Conservation (phyloP, 2,888 invertebrate species). For the Tiliacea aurago region DNA sequence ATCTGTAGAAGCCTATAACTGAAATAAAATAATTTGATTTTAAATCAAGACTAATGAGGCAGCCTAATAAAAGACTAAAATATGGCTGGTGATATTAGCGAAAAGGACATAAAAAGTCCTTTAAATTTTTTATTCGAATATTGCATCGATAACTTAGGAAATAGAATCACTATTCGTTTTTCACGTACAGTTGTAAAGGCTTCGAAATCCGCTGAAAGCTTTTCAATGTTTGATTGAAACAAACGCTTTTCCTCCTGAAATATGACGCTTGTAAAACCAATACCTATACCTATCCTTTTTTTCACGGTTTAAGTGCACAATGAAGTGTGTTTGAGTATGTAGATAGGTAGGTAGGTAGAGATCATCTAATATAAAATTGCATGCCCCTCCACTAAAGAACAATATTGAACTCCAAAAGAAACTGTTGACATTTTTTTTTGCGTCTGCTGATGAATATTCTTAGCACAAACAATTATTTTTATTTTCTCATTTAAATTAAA, state of each 20-base stretch:
- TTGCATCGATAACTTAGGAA: constrained; percentile 52
- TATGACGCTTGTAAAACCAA: constrained; percentile 51
- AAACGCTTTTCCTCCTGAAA: constrained; percentile 66
- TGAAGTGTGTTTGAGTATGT: background rate
- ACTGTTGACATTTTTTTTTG: no score
- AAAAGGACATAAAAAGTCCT: constrained; percentile 1
- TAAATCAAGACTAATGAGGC: background rate
- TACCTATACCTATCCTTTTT: constrained; percentile 26
- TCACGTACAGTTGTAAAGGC: constrained; percentile 53
- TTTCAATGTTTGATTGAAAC: constrained; percentile 79
- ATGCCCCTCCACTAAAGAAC: no score
- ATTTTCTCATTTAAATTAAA: no score
- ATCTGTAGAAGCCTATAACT: no score
- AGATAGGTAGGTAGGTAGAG: background rate
- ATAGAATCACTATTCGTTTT: constrained; percentile 65
- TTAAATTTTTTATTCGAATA: constrained; percentile 33
- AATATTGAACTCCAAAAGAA: no score
- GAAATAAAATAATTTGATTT: no score
- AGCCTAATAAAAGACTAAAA: background rate
- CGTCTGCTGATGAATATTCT: no score
- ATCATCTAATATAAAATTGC: background rate
- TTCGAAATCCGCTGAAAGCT: constrained; percentile 76
- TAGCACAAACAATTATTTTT: no score
- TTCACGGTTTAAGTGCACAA: background rate
- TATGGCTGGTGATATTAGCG: background rate